phyloP scores from a whole-genome alignment of 1,140 invertebrate genomes.

The Stenopsyche tienmushanensis region DNA sequence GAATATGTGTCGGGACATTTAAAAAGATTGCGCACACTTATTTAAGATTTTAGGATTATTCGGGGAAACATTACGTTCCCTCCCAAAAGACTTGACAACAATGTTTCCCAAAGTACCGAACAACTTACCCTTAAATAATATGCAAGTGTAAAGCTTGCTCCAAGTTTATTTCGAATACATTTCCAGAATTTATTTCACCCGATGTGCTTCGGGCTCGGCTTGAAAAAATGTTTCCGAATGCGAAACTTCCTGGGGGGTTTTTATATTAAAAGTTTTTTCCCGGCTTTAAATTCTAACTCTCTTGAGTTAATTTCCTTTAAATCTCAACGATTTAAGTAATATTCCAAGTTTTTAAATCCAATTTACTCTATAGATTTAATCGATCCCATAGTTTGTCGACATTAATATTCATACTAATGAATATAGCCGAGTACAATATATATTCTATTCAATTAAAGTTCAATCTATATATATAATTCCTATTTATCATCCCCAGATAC shows the following conservation, averaged over 20 bases:
- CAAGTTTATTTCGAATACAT: background rate
- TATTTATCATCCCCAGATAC: too few species aligned
- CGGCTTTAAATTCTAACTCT: too few species aligned
- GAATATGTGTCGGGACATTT: constrained; percentile 14
- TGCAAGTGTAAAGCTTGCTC: background rate
- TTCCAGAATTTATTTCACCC: background rate
- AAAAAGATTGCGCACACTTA: constrained; percentile 16
- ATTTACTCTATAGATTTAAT: too few species aligned
- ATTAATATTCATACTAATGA: too few species aligned
- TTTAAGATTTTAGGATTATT: constrained; percentile 15
- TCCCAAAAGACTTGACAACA: background rate
- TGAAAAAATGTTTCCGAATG: too few species aligned
- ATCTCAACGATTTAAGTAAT: too few species aligned
- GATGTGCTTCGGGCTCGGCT: too few species aligned
- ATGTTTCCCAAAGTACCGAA: background rate
- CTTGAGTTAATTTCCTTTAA: too few species aligned
- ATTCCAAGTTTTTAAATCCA: background rate
- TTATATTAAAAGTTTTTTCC: background rate
- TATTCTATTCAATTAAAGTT: too few species aligned
- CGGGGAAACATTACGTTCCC: background rate
- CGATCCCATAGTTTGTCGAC: too few species aligned
- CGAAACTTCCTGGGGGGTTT: background rate
- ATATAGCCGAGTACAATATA: too few species aligned
- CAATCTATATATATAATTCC: too few species aligned
- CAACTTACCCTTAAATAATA: background rate